phyloP scores from a whole-genome alignment of 2,113 vertebrate species.

The Trematomus loennbergii region DNA sequence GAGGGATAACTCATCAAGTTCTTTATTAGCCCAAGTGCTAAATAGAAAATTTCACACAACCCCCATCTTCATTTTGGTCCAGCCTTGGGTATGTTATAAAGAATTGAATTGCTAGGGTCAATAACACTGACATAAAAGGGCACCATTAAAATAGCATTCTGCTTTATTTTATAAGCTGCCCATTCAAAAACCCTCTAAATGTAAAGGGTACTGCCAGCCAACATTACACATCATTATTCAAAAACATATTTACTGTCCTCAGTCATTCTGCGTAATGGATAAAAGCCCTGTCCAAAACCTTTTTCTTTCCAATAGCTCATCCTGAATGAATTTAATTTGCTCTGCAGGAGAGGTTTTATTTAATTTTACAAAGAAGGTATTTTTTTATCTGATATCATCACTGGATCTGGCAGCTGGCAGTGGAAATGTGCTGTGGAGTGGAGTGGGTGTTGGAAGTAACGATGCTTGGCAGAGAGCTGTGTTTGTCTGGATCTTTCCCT shows the following conservation, averaged over 20 bases:
- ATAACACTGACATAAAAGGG: neutral
- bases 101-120: neutral
- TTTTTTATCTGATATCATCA: constrained; percentile 44
- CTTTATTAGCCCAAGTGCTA: neutral
- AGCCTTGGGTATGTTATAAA: neutral
- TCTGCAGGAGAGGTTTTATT: constrained; percentile 4
- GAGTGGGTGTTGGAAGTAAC: constrained; percentile 57
- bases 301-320: constrained; percentile 28
- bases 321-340: constrained; percentile 37
- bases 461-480: constrained; percentile 54
- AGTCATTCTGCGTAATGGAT: constrained; percentile 14
- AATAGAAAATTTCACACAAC: neutral
- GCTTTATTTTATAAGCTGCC: neutral
- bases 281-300: constrained; percentile 9
- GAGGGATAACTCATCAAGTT: neutral
- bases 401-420: constrained; percentile 34
- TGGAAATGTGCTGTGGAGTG: constrained; percentile 57
- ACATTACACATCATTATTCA: constrained; percentile 9
- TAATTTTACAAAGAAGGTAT: constrained; percentile 11
- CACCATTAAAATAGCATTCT: neutral
- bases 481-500: constrained; percentile 62
- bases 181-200: neutral
- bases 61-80: neutral
- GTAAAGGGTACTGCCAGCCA: constrained; percentile 17
- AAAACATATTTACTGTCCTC: constrained; percentile 16